Evolutionary conservation across 2,113 vertebrate species (phyloP), one percentile per base, ranked within the genome.

Genomic region (Mesitornis unicolor): DNA sequence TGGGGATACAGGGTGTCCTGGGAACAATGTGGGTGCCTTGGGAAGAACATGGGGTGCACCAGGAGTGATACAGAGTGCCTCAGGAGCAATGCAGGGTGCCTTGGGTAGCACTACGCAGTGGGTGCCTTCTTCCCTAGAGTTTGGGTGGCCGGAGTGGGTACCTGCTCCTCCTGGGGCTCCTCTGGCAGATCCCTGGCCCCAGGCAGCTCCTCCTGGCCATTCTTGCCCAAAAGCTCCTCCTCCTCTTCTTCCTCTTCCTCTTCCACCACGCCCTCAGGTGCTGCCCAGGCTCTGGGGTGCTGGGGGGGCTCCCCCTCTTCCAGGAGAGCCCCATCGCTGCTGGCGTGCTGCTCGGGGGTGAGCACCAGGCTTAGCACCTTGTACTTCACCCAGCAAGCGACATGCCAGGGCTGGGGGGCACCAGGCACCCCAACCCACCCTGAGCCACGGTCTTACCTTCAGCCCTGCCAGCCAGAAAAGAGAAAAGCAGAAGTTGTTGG

Each of bases 291-390:
- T 91, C 70, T 80, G 95, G 97, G 95, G 18, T 90, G 94, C 96
- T 97, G 98, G 53, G 97, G 92, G 78, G 97, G 97, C 78, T 89
- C 91, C 84, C 88, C 97, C 57, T 97, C 97, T 89, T 98, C 98
- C 97, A 98, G 96, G 61, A 99, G 98, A 51, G 98, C 85, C 48
- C 98, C 98, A 36, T 98, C 98, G 73, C 99, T 99, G 95, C 98
- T 99, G 80, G 98, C 98, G 63, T 99, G 99, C 99, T 99, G 98
- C 50, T 51, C 50, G 93, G 96, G 96, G 89, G 87, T 76, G 96
- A 70, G 84, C 33, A 75, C 50, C 86, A 81, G 83, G 22, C 65
- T 74, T 59, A 59, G 60, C 57, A 47, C 57, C 56, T 35, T 45
- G 11, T 8, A 25, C 14, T 7, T 25, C 50, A 22, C 25, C 50